A percentile compares a stretch with the other conserved stretches of the same genome.
phyloP scores from a whole-genome alignment of 2,113 vertebrate species.

The Nyctibius bracteatus region DNA sequence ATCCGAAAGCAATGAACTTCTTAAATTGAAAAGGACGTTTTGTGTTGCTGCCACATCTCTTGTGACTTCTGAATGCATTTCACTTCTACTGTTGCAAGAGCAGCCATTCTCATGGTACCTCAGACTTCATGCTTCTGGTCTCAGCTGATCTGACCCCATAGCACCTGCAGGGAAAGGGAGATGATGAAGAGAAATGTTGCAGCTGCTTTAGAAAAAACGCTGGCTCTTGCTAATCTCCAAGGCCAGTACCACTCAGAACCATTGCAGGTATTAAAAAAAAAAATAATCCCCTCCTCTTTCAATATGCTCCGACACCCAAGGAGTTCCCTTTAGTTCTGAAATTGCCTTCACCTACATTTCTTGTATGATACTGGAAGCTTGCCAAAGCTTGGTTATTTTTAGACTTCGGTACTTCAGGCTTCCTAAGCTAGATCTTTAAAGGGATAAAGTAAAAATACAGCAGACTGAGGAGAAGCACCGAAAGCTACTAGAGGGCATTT shows the following conservation, averaged over 20 bases:
- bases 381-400: background rate
- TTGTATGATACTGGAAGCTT: background rate
- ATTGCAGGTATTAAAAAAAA: background rate
- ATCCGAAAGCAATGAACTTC: conserved; percentile 3
- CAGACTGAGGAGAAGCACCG: background rate
- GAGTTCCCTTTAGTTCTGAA: background rate
- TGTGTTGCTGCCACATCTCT: conserved; percentile 8
- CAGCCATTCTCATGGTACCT: background rate
- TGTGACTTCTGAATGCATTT: background rate
- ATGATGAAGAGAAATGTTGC: background rate
- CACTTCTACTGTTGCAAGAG: background rate
- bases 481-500: background rate
- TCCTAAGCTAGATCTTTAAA: background rate
- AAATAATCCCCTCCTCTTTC: background rate
- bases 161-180: background rate
- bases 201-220: background rate
- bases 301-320: background rate
- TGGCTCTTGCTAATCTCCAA: background rate
- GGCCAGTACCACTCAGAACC: background rate
- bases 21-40: background rate
- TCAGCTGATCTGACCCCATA: background rate
- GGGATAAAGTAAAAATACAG: background rate
- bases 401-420: background rate
- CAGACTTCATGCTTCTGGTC: background rate
- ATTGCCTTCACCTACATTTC: background rate